Base-by-base conservation (phyloP, 2,113 vertebrate genomes). In the Psilopsiagon aurifrons region DNA sequence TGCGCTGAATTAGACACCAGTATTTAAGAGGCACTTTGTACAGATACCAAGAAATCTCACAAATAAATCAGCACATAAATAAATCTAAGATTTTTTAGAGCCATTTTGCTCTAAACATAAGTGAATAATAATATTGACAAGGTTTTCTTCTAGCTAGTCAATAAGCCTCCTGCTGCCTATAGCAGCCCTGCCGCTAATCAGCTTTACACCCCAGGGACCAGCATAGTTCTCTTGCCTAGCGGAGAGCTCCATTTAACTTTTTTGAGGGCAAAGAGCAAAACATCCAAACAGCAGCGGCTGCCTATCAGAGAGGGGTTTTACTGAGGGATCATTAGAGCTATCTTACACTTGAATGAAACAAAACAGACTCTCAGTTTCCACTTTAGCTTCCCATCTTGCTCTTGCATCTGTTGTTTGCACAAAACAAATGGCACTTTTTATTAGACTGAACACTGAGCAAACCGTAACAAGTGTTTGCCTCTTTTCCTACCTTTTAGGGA, bases 381-480 rank as follows among this genome's bases (percentile, higher is more conserved):
- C 23, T 79, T 55, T 46, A 67, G 55, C 37, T 85, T 60, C 24
- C 47, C 18, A 2, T 23, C n/a, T 46, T 81, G 49, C 20, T 46
- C 0, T 0, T 43, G 33, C 35, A 46, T 44, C 64, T 74, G 17
- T 31, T 33, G 19, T 51, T 70, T 70, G 64, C 67, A 67, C 3
- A 2, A 44, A 63, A 69, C 3, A 4, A 41, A 6, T 37, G 22
- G 18, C 64, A 77, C 91, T 49, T 57, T 46, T 81, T n/a, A 24
- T 64, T 43, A 76, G 64, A 17, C 24, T 25, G 47, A 92, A 49
- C 27, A 5, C 83, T 62, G 63, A 73, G 41, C 71, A 88, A 95
- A 69, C 24, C 1, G 0, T 23, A 68, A 31, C 39, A 55, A 43
- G 27, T 0, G 0, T 83, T 69, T 3, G 1, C 33, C 66, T 64